Evolutionary conservation across 2,888 invertebrate species (phyloP).

Genomic region (Acanthosoma haemorrhoidale): DNA sequence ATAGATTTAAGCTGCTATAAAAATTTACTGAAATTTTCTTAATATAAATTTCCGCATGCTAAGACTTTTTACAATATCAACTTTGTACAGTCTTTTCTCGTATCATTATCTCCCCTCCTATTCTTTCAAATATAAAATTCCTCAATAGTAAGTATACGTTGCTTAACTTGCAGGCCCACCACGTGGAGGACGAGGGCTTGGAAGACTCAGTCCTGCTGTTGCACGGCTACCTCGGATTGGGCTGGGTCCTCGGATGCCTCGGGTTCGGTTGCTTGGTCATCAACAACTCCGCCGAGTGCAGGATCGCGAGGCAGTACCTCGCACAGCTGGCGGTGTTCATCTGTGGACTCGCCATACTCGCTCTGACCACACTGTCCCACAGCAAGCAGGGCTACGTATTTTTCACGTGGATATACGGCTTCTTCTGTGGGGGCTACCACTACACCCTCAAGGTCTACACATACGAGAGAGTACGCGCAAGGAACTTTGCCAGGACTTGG

Average conservation of each 20-base stretch:
- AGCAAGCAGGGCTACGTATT: slow-evolving; percentile 71
- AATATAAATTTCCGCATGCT: too few species aligned
- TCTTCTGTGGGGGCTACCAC: slow-evolving; percentile 82
- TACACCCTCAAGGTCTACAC: slow-evolving; percentile 86
- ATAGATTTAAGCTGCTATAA: too few species aligned
- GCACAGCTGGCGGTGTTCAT: slow-evolving; percentile 69
- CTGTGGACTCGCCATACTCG: slow-evolving; percentile 69
- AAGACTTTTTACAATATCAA: too few species aligned
- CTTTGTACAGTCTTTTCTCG: too few species aligned
- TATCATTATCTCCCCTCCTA: background rate
- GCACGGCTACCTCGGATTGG: slow-evolving; percentile 72
- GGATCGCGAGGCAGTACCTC: slow-evolving; percentile 78
- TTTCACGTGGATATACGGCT: slow-evolving; percentile 78
- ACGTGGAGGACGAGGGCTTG: slow-evolving; percentile 69
- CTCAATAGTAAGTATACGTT: too few species aligned
- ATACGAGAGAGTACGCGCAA: slow-evolving; percentile 75
- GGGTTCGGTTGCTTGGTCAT: slow-evolving; percentile 77
- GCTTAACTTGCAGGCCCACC: slow-evolving; percentile 59
- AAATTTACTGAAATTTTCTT: too few species aligned
- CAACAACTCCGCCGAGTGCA: slow-evolving; percentile 74
- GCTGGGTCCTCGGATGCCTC: slow-evolving; percentile 76
- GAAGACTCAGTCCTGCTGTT: slow-evolving; percentile 59
- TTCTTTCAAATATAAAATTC: background rate
- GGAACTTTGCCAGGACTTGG: slow-evolving; percentile 84
- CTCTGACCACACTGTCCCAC: slow-evolving; percentile 69